Evolutionary conservation across 2,797 vertebrate species (phyloP).

Genomic region (Catostomus latipinnis): DNA sequence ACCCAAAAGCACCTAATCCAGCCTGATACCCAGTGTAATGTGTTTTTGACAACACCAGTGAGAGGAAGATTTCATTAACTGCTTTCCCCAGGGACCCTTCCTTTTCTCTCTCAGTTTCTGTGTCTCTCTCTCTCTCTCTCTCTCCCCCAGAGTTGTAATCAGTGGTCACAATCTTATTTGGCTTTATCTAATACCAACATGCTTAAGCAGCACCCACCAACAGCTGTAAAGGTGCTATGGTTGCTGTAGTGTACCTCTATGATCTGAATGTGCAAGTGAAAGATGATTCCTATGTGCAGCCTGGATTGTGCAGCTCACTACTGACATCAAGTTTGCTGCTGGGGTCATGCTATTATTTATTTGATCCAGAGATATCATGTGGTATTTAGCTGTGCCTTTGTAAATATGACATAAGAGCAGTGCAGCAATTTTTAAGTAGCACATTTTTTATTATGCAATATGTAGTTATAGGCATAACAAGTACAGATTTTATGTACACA

Average conservation of each 20-base stretch:
- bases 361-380: slow-evolving; percentile 41
- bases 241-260: slow-evolving; percentile 35
- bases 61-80: slow-evolving; percentile 81
- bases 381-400: not conserved
- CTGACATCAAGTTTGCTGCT: slow-evolving; percentile 70
- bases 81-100: slow-evolving; percentile 75
- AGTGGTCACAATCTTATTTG: slow-evolving; percentile 56
- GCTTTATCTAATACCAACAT: slow-evolving; percentile 50
- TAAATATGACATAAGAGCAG: too few species aligned
- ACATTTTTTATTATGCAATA: too few species aligned
- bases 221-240: slow-evolving; percentile 44
- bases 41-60: slow-evolving; percentile 74
- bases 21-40: slow-evolving; percentile 68
- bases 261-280: slow-evolving; percentile 44
- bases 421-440: too few species aligned
- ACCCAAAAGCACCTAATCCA: slow-evolving; percentile 74
- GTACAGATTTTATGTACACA: too few species aligned
- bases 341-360: slow-evolving; percentile 75
- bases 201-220: slow-evolving; percentile 44
- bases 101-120: slow-evolving; percentile 44
- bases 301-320: slow-evolving; percentile 27
- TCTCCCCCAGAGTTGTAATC: slow-evolving; percentile 61
- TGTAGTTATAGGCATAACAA: too few species aligned
- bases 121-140: too few species aligned
- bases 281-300: slow-evolving; percentile 56